Evolutionary conservation across 2,113 vertebrate genomes (phyloP).

Genomic region (Genyomyrus donnyi): DNA sequence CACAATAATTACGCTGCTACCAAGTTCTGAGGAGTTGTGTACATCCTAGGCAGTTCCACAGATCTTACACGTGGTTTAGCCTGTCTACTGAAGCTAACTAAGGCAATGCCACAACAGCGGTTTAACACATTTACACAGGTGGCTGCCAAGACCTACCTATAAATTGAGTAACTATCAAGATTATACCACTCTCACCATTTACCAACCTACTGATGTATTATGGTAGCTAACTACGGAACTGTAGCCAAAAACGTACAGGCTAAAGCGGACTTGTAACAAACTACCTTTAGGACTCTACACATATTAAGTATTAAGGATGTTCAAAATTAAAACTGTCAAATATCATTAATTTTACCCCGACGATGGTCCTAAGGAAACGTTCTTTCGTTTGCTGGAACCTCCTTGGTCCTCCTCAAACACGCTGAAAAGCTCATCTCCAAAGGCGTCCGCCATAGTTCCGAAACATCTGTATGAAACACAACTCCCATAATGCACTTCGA

Average conservation of each 20-base stretch:
- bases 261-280: background rate
- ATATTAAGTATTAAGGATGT: background rate
- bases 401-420: conserved; percentile 82
- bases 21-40: background rate
- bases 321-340: background rate
- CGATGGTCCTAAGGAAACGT: conserved; percentile 29
- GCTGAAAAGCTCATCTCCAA: conserved; percentile 87
- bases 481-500: conserved; percentile 40
- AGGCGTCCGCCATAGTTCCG: conserved; percentile 78
- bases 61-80: background rate
- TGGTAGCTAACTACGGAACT: background rate
- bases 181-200: background rate
- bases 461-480: conserved; percentile 13
- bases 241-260: background rate
- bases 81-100: background rate
- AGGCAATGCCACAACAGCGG: background rate
- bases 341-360: conserved; percentile 51
- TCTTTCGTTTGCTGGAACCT: conserved; percentile 52
- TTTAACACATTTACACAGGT: background rate
- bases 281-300: background rate
- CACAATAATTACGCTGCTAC: background rate
- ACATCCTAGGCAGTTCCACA: background rate
- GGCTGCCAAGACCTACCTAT: background rate
- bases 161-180: background rate
- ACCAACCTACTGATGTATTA: background rate